phyloP scores from a whole-genome alignment of 2,797 vertebrate genomes.

The Eulemur albifrons region DNA sequence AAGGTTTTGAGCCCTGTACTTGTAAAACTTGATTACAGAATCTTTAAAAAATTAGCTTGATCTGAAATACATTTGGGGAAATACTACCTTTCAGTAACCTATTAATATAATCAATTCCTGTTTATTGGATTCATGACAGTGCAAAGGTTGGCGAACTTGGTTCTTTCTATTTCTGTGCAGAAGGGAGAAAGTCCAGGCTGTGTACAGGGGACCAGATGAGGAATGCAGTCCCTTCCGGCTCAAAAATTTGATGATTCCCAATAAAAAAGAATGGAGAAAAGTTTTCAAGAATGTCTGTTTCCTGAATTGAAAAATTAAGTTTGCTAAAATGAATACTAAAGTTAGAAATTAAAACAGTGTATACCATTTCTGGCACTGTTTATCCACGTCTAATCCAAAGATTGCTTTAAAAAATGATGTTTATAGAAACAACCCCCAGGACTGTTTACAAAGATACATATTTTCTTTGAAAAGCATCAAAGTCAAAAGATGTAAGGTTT shows the following conservation, averaged over 20 bases:
- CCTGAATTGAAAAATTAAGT: neutral
- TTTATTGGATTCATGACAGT: neutral
- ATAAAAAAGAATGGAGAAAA: neutral
- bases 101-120: neutral
- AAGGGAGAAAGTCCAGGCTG: neutral
- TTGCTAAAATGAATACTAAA: neutral
- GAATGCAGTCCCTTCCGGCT: neutral
- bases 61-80: neutral
- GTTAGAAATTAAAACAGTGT: neutral
- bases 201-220: neutral
- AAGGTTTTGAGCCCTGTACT: neutral
- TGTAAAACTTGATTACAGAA: constrained; percentile 22
- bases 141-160: neutral
- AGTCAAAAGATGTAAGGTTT: constrained; percentile 34
- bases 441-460: constrained; percentile 8
- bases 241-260: neutral
- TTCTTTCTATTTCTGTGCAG: neutral
- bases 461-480: constrained; percentile 46
- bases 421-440: neutral
- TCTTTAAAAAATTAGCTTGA: neutral
- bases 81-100: neutral
- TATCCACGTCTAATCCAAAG: neutral
- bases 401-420: constrained; percentile 19
- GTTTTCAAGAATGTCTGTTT: neutral
- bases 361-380: neutral